A percentile compares a stretch with the other conserved stretches of the same genome.
Evolutionary conservation across 2,797 vertebrate species (phyloP).

Genomic region (Cryptoblepharus egeriae): DNA sequence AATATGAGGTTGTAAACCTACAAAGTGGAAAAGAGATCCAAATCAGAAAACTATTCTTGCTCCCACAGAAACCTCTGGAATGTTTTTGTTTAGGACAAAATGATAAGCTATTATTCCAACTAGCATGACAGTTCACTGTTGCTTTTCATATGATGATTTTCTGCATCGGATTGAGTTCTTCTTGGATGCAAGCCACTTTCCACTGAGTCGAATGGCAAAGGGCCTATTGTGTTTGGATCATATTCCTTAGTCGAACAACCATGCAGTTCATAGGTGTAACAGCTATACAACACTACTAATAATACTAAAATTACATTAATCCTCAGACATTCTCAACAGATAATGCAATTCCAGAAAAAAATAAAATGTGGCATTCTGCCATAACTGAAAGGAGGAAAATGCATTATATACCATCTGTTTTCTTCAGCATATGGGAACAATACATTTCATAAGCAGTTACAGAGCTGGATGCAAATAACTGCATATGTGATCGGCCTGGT

Average conservation of each 20-base stretch:
- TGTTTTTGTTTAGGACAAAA: conserved; percentile 15
- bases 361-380: conserved; percentile 49
- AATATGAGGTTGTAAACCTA: not conserved
- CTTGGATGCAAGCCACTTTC: conserved; percentile 19
- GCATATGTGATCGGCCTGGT: conserved; percentile 56
- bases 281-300: conserved; percentile 21
- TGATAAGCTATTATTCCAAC: conserved; percentile 14
- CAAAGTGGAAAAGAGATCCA: not conserved
- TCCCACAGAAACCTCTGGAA: conserved; percentile 20
- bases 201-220: conserved; percentile 1
- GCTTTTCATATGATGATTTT: conserved; percentile 16
- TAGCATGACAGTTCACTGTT: conserved; percentile 18
- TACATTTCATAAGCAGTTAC: conserved; percentile 48
- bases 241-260: not conserved
- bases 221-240: not conserved
- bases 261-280: not conserved
- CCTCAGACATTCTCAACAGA: conserved; percentile 17
- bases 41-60: not conserved
- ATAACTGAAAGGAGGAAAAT: conserved; percentile 54
- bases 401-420: conserved; percentile 45
- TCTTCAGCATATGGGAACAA: conserved; percentile 44
- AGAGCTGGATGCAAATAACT: conserved; percentile 57
- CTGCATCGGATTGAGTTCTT: conserved; percentile 26
- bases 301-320: conserved; percentile 24
- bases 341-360: conserved; percentile 14